Evolutionary conservation across 2,797 vertebrate genomes (phyloP).

Genomic region (Otolemur crassicaudatus): DNA sequence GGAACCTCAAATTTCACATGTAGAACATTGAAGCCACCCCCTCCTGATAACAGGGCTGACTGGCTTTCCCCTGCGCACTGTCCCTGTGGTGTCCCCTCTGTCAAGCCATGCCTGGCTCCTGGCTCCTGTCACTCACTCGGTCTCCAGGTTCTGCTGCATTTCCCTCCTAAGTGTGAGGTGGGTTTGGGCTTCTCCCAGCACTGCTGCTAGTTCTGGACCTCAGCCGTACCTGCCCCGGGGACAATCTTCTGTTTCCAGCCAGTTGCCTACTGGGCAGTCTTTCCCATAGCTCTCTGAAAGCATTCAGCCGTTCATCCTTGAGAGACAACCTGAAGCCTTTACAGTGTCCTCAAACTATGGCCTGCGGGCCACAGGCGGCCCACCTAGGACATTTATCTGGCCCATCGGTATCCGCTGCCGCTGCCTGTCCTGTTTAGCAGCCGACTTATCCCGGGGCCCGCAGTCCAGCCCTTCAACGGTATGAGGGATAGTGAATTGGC

Average conservation of each 20-base stretch:
- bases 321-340: background rate
- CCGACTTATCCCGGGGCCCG: too few species aligned
- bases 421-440: too few species aligned
- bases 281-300: background rate
- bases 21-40: background rate
- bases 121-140: background rate
- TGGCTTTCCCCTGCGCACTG: accelerated
- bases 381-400: too few species aligned
- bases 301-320: background rate
- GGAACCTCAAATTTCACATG: background rate
- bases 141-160: background rate
- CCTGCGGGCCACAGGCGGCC: too few species aligned
- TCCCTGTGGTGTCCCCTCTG: background rate
- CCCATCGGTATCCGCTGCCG: too few species aligned
- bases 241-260: background rate
- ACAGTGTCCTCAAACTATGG: too few species aligned
- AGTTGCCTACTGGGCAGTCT: background rate
- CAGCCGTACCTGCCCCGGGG: background rate
- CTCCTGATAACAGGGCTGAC: too few species aligned
- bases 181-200: background rate
- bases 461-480: too few species aligned
- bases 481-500: too few species aligned
- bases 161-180: background rate
- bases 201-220: background rate
- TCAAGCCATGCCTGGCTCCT: background rate